phyloP scores from a whole-genome alignment of 2,888 invertebrate genomes.

The Linyphia triangularis region DNA sequence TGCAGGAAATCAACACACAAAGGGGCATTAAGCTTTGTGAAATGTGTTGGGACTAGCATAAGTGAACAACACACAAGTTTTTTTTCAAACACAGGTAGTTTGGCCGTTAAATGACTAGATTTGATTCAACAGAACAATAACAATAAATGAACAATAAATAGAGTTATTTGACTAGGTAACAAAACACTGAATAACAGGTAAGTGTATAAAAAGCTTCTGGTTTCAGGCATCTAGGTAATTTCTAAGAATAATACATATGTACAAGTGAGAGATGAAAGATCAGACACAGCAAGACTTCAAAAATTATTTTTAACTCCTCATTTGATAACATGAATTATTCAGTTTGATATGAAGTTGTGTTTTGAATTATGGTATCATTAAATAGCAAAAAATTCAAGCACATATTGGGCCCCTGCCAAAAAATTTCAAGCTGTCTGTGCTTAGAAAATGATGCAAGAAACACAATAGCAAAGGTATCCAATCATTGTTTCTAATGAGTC shows the following conservation, averaged over 20 bases:
- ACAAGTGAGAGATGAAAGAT: conserved; percentile 73
- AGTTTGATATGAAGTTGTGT: conserved; percentile 19
- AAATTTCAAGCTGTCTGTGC: not conserved
- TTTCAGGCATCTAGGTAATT: conserved; percentile 63
- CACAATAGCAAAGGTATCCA: too few relatives aligned
- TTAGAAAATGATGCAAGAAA: too few relatives aligned
- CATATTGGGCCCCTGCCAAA: not conserved
- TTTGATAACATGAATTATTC: conserved; percentile 46
- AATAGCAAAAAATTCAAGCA: not conserved
- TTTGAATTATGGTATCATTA: not conserved
- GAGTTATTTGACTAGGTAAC: conserved; percentile 72
- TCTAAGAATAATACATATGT: conserved; percentile 75
- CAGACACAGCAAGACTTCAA: conserved; percentile 62
- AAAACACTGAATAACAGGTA: conserved; percentile 71
- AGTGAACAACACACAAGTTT: conserved; percentile 50
- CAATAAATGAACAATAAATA: conserved; percentile 68
- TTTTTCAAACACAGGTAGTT: conserved; percentile 51
- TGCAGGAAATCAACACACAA: conserved; percentile 66
- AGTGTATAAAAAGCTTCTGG: conserved; percentile 74
- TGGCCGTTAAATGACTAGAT: conserved; percentile 73
- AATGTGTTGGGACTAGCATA: conserved; percentile 62
- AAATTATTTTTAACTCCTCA: conserved; percentile 43
- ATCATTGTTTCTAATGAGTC: too few relatives aligned
- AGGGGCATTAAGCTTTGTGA: conserved; percentile 63
- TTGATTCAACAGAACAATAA: conserved; percentile 47